A percentile compares a stretch with the other conserved stretches of the same genome.
These are phyloP conservation scores for Urechis unicinctus DNA, from an alignment of 2,888 invertebrate genomes.

Conservation along the genomic window DNA sequence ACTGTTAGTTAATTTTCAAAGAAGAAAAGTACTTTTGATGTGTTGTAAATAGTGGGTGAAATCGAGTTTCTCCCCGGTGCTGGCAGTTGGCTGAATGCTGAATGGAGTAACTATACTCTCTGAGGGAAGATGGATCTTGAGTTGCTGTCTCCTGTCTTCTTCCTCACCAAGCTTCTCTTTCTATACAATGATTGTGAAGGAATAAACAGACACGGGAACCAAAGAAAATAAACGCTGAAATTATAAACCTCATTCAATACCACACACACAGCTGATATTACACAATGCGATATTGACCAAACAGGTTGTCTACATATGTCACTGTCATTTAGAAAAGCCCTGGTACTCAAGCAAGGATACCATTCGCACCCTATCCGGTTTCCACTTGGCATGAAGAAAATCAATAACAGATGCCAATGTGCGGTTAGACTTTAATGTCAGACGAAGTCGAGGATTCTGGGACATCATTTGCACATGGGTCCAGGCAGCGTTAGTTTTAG, in stretches of 20 bases:
- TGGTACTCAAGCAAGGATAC: constrained; percentile 18
- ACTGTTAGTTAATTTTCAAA: too few relatives aligned
- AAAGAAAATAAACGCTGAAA: too few relatives aligned
- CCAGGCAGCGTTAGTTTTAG: constrained; percentile 74
- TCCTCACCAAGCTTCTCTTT: constrained; percentile 25
- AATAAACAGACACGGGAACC: too few relatives aligned
- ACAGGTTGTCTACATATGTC: too few relatives aligned
- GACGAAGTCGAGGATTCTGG: constrained; percentile 80
- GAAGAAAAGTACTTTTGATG: not conserved
- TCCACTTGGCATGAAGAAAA: constrained; percentile 20
- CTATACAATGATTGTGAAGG: too few relatives aligned
- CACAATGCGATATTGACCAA: too few relatives aligned
- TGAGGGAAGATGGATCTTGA: constrained; percentile 21
- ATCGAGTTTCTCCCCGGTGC: not conserved
- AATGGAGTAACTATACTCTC: not conserved
- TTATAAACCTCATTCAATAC: too few relatives aligned
- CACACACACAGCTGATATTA: too few relatives aligned
- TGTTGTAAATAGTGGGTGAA: not conserved
- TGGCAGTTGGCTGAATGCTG: not conserved
- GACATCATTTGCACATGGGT: constrained; percentile 73
- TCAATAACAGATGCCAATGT: constrained; percentile 12
- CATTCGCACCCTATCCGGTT: constrained; percentile 7
- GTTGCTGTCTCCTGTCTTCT: constrained; percentile 22
- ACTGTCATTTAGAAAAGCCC: too few relatives aligned
- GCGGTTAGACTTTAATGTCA: constrained; percentile 60